phyloP scores from a whole-genome alignment of 35 echinoderm and acorn worm genomes.

The Apostichopus parvimensis region DNA sequence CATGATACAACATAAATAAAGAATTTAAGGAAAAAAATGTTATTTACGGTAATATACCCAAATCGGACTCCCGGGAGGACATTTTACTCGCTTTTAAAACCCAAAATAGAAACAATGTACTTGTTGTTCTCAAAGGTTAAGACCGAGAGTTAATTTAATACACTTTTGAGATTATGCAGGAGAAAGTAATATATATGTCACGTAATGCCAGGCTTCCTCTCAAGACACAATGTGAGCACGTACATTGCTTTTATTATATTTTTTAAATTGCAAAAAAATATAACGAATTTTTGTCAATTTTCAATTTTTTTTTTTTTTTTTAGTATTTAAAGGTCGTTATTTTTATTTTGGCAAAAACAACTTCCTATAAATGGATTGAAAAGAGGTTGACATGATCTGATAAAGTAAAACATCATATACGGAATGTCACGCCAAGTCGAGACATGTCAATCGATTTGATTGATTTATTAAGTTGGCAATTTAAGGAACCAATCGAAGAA shows the following conservation, averaged over 20 bases:
- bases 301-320: neutral
- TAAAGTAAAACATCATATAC: too few species aligned
- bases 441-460: too few species aligned
- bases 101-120: neutral
- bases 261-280: neutral
- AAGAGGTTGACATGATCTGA: too few species aligned
- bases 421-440: too few species aligned
- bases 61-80: neutral
- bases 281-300: neutral
- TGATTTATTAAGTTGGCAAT: too few species aligned
- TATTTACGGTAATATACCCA: neutral
- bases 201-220: neutral
- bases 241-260: neutral
- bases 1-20: too few species aligned
- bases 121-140: neutral
- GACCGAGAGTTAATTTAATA: neutral
- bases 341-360: neutral
- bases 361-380: too few species aligned
- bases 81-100: neutral
- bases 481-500: too few species aligned
- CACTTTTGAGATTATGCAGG: neutral
- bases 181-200: neutral
- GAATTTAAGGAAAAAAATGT: neutral
- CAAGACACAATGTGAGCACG: neutral
- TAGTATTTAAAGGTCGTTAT: neutral